These are phyloP conservation scores for Oreotrochilus melanogaster DNA, from an alignment of 2,113 vertebrate genomes.

Conservation along the genomic window DNA sequence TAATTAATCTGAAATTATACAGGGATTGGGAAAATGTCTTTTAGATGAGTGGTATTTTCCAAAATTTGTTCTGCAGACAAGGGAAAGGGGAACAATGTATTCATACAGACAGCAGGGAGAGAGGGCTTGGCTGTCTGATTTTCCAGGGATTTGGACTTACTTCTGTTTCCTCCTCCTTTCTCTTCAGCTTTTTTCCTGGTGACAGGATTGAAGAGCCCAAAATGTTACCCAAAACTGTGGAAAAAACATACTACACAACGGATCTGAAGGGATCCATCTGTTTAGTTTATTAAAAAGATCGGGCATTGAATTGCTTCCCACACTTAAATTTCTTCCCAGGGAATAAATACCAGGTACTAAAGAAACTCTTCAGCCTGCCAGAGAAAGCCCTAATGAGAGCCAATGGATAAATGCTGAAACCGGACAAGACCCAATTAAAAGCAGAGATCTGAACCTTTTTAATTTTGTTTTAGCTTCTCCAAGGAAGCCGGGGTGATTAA, in stretches of 20 bases:
- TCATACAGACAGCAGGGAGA: conserved; percentile 1
- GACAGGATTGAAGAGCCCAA: background rate
- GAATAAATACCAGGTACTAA: conserved; percentile 17
- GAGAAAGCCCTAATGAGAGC: background rate
- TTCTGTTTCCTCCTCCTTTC: background rate
- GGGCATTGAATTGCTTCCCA: background rate
- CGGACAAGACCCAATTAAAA: conserved; percentile 50
- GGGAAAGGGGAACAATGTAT: background rate
- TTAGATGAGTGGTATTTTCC: background rate
- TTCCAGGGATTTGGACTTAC: conserved; percentile 13
- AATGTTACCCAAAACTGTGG: background rate
- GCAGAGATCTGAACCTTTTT: background rate
- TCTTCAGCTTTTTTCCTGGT: background rate
- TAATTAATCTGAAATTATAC: background rate
- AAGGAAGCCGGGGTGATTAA: conserved; percentile 33
- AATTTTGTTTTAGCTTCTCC: conserved; percentile 8
- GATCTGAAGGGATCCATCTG: background rate
- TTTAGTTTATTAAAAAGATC: conserved; percentile 27
- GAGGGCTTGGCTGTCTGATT: background rate
- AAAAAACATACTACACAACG: background rate
- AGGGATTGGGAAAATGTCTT: background rate
- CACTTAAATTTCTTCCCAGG: background rate
- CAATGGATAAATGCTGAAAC: conserved; percentile 5
- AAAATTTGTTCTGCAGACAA: background rate
- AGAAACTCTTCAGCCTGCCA: background rate